These are phyloP conservation scores for Paradoxurus hermaphroditus DNA, from an alignment of 2,113 vertebrate species.

Conservation along the genomic window DNA sequence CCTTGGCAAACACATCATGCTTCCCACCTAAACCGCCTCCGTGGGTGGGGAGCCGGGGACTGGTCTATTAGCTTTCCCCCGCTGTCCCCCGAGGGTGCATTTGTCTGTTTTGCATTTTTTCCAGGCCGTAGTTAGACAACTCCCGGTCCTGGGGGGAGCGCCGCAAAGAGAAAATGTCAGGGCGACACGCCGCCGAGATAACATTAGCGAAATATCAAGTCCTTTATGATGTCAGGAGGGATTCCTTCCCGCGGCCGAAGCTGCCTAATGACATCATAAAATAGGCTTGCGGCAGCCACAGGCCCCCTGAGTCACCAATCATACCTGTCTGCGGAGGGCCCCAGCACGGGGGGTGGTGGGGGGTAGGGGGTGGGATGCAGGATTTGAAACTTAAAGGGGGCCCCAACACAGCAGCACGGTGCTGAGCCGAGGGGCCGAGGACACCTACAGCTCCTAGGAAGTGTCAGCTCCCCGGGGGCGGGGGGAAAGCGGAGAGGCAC, in stretches of 20 bases:
- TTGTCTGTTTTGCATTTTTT: conserved; percentile 88
- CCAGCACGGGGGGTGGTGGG: conserved; percentile 2
- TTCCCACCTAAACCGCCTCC: conserved; percentile 73
- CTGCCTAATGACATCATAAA: conserved; percentile 89
- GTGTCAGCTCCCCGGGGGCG: conserved; percentile 52
- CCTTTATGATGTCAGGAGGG: conserved; percentile 89
- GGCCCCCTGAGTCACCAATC: conserved; percentile 84
- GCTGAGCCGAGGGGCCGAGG: neutral
- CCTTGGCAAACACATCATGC: conserved; percentile 78
- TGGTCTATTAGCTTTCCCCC: conserved; percentile 81
- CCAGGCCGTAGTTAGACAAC: conserved; percentile 82
- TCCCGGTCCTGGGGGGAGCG: conserved; percentile 81
- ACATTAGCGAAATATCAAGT: conserved; percentile 88
- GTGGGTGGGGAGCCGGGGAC: conserved; percentile 64
- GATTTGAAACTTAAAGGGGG: conserved; percentile 73
- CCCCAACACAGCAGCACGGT: conserved; percentile 20
- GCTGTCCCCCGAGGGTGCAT: conserved; percentile 82
- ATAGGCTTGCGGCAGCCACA: conserved; percentile 81
- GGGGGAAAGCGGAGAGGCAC: too few relatives aligned
- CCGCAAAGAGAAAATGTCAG: conserved; percentile 83
- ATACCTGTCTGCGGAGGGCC: conserved; percentile 74
- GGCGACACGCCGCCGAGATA: conserved; percentile 84
- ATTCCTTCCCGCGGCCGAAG: conserved; percentile 83
- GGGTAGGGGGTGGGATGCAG: neutral
- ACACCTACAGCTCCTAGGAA: conserved; percentile 63